phyloP scores from a whole-genome alignment of 2,888 invertebrate genomes.

The Ferdinandea cuprea region DNA sequence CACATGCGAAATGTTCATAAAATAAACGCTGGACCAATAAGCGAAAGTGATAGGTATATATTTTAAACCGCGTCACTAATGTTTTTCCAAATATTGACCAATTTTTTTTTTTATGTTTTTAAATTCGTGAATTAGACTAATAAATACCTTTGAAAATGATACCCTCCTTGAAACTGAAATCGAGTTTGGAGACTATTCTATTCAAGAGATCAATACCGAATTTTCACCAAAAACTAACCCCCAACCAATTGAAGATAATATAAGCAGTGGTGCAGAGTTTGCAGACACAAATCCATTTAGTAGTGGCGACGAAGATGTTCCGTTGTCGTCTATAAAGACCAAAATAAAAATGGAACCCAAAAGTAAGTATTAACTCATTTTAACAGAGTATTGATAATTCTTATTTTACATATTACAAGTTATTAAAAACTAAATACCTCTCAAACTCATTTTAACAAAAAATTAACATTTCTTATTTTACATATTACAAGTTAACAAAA shows the following conservation, averaged over 20 bases:
- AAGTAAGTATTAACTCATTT: conserved; percentile 47
- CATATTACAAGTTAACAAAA: too few relatives aligned
- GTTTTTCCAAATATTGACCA: neutral
- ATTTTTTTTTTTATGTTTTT: neutral
- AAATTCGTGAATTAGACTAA: neutral
- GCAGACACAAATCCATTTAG: conserved; percentile 79
- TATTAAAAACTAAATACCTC: too few relatives aligned
- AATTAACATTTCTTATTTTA: too few relatives aligned
- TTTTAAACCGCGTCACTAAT: neutral
- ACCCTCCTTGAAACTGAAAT: conserved; percentile 76
- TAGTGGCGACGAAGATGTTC: conserved; percentile 78
- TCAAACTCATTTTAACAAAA: too few relatives aligned
- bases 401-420: too few relatives aligned
- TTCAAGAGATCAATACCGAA: conserved; percentile 34
- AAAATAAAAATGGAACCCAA: conserved; percentile 18
- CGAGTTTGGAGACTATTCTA: conserved; percentile 54
- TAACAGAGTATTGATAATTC: too few relatives aligned
- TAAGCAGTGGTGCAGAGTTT: conserved; percentile 35
- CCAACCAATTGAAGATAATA: conserved; percentile 6
- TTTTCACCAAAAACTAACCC: conserved; percentile 7
- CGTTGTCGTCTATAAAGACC: conserved; percentile 52
- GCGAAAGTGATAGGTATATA: conserved; percentile 17
- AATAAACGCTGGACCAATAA: conserved; percentile 29
- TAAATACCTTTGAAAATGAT: conserved; percentile 27
- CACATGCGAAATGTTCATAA: conserved; percentile 83